These are phyloP conservation scores for Corticium candelabrum DNA, from an alignment of 37 sponge, comb jelly and placozoan genomes.

Conservation along the genomic window DNA sequence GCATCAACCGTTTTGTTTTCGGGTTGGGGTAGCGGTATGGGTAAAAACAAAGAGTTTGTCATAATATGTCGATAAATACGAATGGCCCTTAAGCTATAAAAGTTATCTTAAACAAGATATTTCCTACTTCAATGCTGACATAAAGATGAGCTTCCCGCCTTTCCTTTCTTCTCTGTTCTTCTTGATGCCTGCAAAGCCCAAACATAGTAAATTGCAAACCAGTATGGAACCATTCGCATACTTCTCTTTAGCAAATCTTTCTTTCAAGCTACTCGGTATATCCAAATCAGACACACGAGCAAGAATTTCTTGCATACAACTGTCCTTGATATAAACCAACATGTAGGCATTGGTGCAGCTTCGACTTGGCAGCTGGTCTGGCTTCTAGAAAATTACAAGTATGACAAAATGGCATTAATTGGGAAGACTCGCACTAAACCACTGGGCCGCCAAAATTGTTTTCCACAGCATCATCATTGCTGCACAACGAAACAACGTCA, in stretches of 20 bases:
- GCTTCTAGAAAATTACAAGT: neutral
- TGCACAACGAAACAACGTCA: constrained; percentile 93
- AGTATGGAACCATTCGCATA: constrained; percentile 24
- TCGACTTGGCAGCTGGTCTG: constrained; percentile 31
- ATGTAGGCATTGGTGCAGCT: constrained; percentile 98
- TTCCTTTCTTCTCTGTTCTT: constrained; percentile 76
- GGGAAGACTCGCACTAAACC: constrained; percentile 16
- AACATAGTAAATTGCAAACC: neutral
- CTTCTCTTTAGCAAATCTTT: constrained; percentile 83
- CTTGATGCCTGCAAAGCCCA: constrained; percentile 23
- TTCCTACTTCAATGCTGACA: constrained; percentile 74
- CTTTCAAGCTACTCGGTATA: constrained; percentile 61
- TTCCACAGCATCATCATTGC: constrained; percentile 84
- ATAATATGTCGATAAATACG: no score
- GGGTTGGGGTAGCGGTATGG: no score
- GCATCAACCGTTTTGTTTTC: no score
- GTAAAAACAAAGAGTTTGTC: no score
- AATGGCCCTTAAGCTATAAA: no score
- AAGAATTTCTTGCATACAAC: constrained; percentile 43
- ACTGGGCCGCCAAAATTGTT: constrained; percentile 89
- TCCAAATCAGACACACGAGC: constrained; percentile 60
- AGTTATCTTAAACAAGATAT: no score
- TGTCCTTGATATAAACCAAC: constrained; percentile 88
- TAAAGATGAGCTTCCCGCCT: constrained; percentile 89
- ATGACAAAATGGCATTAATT: constrained; percentile 2